Base-by-base conservation (phyloP, 2,888 invertebrate genomes). In the Arrhopalites spinosus region DNA sequence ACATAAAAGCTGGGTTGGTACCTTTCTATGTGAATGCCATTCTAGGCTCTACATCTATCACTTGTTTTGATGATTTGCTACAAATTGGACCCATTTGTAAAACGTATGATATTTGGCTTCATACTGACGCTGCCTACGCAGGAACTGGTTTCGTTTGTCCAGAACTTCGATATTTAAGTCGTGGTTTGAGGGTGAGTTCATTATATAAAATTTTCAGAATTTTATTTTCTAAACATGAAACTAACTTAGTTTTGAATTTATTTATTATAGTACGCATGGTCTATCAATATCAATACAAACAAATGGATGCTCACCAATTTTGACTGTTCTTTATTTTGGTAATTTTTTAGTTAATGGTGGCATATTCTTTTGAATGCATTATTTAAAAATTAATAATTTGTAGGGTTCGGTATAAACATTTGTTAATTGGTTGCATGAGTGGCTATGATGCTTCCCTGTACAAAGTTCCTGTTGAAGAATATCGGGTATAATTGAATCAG, bases 1-100 rank as follows among this genome's bases (percentile, higher is more conserved):
- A 99, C 85, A 91, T 92, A 83, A 91, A 93, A 74, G 93, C 93
- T 84, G 98, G 98, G 1, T 89, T 96, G 78, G 93, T 97, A 77
- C 98, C 98, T 2, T 99, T 99, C 87, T 98, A 94, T 86, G 98
- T 98, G 63, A 93, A 94, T 17, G 94, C 93, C 0, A 99, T 98
- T 0, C 87, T 99, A 68, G 99, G 99, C 17, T 98, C 98, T 0
- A 99, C 99, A 0, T 96, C 96, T 0, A 94, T 94, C 84, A 97
- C 97, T 85, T 95, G 98, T 0, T 98, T 96, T 86, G 99, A 99
- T 86, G 94, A 94, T 85, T 87, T 99, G 30, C 88, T 89, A 13
- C 98, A 98, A 88, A 93, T 99, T 78, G 95, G 94, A 0, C 89
- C 92, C 7, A 91, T 97, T 15, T 92, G 94, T 81, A 90, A 91